Evolutionary conservation across 2,113 vertebrate genomes (phyloP), one percentile per base, ranked within the genome.

Genomic region (Pangasianodon gigas): DNA sequence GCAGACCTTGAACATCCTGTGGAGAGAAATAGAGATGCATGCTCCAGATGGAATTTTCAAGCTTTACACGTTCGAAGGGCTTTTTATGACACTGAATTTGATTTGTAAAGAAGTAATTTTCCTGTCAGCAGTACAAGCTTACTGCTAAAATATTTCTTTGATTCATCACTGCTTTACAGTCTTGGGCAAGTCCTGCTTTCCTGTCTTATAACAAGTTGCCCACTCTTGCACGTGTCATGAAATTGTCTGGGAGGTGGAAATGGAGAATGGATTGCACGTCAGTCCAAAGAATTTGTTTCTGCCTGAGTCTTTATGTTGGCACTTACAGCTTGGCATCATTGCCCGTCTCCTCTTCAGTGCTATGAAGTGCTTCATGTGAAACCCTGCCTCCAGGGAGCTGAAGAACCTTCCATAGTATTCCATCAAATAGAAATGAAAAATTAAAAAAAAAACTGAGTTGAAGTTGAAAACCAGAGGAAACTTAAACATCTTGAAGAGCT

Each of bases 261-360:
- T 48, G 52, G 26, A 81, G 87, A 88, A 69, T 51, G 75, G 54
- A 54, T 62, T n/a, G 48, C 44, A 62, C 44, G 44, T 81, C 77
- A 60, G 86, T 56, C 37, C 48, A 82, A 88, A 89, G 58, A 88
- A 88, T 90, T 87, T 77, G 80, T 80, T 89, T 89, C 87, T 83
- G 75, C 86, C 41, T n/a, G 46, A 48, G 71, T 71, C 62, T 90
- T 80, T 77, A 86, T 19, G n/a, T 89, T 82, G 86, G 82, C 74
- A 69, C 82, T 82, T 62, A 41, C 18, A 87, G 46, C 69, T 90
- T 89, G 88, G 81, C 83, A 80, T 46, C 10, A 67, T n/a, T 4
- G 51, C 9, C 21, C 0, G 51, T 69, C 62, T 71, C 46, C 80
- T 56, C 62, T 80, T 62, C 86, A 46, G 85, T 16, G 11, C 24